phyloP scores from a whole-genome alignment of 1,140 invertebrate species.

The Diorhabda carinulata region DNA sequence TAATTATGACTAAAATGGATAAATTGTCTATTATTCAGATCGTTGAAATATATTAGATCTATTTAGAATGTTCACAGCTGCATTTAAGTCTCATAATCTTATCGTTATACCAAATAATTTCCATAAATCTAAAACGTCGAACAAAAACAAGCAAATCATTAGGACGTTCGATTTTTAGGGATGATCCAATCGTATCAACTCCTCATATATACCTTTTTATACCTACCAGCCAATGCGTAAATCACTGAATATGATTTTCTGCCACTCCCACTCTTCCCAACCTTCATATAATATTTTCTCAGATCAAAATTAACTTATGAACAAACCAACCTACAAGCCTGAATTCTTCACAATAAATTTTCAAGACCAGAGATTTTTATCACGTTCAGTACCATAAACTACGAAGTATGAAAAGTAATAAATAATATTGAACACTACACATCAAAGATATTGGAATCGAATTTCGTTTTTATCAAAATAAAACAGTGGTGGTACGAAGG shows the following conservation, averaged over 20 bases:
- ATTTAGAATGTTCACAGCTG: no score
- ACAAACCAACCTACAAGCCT: constrained; percentile 1
- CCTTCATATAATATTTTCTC: constrained; percentile 2
- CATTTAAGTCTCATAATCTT: no score
- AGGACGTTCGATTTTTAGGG: no score
- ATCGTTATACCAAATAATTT: no score
- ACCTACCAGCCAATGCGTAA: background rate
- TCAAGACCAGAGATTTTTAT: background rate
- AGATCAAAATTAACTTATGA: constrained; percentile 3
- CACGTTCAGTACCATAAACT: background rate
- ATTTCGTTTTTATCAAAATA: background rate
- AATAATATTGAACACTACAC: background rate
- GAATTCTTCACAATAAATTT: constrained; percentile 1
- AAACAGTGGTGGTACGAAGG: background rate
- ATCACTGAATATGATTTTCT: background rate
- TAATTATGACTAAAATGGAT: no score
- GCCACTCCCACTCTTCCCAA: background rate
- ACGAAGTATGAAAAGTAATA: background rate
- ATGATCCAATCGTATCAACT: background rate
- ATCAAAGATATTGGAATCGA: constrained; percentile 2
- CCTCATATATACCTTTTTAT: background rate
- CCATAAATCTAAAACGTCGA: no score
- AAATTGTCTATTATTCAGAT: no score
- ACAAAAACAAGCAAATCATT: no score
- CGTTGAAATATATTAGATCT: no score